Evolutionary conservation across 2,113 vertebrate genomes (phyloP), one percentile per base, ranked within the genome.

Genomic region (Syngnathus typhle): DNA sequence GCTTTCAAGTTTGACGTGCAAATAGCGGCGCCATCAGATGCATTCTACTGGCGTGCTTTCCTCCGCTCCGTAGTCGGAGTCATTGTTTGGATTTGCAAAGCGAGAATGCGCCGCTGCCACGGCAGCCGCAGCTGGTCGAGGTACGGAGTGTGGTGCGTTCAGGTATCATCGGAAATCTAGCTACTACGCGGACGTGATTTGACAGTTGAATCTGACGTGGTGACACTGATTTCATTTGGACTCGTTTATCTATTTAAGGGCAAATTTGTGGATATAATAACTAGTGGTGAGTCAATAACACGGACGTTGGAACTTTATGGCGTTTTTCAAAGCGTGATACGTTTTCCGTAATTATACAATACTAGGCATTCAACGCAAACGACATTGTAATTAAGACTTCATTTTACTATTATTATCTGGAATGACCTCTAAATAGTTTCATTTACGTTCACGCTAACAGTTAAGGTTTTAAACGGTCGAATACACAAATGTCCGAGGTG

Each of bases 11-110:
- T 68, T 79, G 75, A 2, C 62, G 70, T 63, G 63, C 73, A 66
- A 79, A 67, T 60, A 75, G 83, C 78, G 73, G 82, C 74, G 74
- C 72, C 54, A 76, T 64, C 73, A 72, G 77, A 80, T 78, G 77
- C 90, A 91, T 91, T 82, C 88, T 88, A 88, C 6, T 72, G 78
- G 71, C 19, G 86, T 72, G 83, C 76, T 76, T 68, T 81, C 73
- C 88, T 83, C 85, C 84, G 80, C 72, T 79, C 64, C 62, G 88
- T 78, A 70, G 83, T 55, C 86, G 81, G 74, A 90, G 73, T 86
- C 91, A 92, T 92, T 92, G 91, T 92, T 92, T 89, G 83, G 89
- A 84, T 83, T 82, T 83, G 7, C 84, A 77, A 76, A 59, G 73
- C 72, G 81, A 84, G 82, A 86, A 83, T 76, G 81, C 72, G 74